Evolutionary conservation across 2,113 vertebrate species (phyloP).

Genomic region (Circaetus gallicus): DNA sequence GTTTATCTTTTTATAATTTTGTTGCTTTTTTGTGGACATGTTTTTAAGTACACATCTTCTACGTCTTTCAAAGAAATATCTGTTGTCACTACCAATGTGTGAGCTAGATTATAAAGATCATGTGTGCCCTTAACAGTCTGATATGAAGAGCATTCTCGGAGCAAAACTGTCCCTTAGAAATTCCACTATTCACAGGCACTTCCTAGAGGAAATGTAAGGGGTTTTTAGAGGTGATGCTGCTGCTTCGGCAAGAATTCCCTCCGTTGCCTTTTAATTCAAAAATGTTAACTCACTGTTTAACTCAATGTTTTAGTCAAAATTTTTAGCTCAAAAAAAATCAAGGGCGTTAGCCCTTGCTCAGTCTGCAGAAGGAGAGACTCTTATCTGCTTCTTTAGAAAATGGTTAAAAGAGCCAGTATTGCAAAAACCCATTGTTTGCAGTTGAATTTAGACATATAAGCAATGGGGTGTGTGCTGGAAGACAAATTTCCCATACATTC

Average conservation of each 20-base stretch:
- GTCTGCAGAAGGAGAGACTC: background rate
- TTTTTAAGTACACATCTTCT: background rate
- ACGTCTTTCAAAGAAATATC: background rate
- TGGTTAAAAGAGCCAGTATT: background rate
- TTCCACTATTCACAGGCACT: background rate
- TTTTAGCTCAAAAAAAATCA: background rate
- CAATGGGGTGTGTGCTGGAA: background rate
- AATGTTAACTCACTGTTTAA: background rate
- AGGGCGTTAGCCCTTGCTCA: background rate
- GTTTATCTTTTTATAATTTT: background rate
- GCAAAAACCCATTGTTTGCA: background rate
- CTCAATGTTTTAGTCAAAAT: background rate
- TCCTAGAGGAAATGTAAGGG: background rate
- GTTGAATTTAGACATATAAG: background rate
- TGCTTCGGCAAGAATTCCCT: background rate
- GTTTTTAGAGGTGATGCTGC: background rate
- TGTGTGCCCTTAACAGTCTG: background rate
- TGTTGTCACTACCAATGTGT: background rate
- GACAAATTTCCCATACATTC: background rate
- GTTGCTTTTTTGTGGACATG: background rate
- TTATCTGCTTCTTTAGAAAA: background rate
- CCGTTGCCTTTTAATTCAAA: background rate
- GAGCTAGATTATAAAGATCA: background rate
- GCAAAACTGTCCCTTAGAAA: background rate
- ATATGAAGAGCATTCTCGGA: background rate